Evolutionary conservation across 2,888 invertebrate species (phyloP).

Genomic region (Incurvaria masculella): DNA sequence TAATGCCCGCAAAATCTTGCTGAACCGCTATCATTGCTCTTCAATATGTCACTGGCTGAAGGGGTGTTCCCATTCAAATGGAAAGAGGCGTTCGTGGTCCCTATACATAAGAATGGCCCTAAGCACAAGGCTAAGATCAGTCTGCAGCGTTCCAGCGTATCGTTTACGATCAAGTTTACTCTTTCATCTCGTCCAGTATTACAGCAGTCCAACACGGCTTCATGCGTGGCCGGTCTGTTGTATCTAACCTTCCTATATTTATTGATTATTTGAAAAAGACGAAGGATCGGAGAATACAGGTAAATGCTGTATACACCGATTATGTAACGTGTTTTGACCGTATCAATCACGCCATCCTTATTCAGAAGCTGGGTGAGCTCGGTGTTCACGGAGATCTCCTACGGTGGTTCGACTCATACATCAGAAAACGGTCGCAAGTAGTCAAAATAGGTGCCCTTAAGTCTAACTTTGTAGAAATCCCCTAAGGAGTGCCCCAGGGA

Average conservation of each 20-base stretch:
- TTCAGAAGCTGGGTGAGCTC: not conserved
- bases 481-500: constrained; percentile 2
- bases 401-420: not conserved
- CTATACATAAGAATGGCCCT: not conserved
- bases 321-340: constrained; percentile 1
- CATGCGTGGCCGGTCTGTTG: not conserved
- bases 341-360: not conserved
- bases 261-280: not conserved
- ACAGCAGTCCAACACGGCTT: not conserved
- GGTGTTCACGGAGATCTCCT: constrained; percentile 1
- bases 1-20: not conserved
- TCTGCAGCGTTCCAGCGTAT: not conserved
- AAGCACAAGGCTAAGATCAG: not conserved
- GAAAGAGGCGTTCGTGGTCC: not conserved
- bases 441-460: not conserved
- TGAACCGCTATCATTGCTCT: not conserved
- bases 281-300: not conserved
- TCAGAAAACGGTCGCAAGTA: not conserved
- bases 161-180: not conserved
- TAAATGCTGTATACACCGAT: constrained; percentile 3
- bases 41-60: not conserved
- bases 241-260: not conserved
- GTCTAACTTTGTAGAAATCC: not conserved
- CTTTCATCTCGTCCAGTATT: not conserved
- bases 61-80: not conserved